Evolutionary conservation across 2,888 invertebrate genomes (phyloP).

Genomic region (Sylvicola cinctus): DNA sequence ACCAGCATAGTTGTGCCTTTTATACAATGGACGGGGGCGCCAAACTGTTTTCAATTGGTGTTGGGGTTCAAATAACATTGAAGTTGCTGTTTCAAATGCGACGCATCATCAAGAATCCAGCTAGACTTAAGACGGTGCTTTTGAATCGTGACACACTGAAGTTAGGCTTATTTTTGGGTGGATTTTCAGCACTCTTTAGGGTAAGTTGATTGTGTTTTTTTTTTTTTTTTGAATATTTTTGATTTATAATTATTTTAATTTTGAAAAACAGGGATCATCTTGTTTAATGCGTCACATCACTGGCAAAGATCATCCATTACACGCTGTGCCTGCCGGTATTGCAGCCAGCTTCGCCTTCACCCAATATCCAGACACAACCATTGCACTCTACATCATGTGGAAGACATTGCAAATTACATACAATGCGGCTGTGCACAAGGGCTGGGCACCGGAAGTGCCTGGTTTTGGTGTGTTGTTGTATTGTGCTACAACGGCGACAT

Average conservation of each 20-base stretch:
- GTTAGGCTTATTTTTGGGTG: conserved; percentile 45
- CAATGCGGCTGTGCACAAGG: conserved; percentile 42
- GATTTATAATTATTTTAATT: conserved; percentile 6
- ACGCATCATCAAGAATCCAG: conserved; percentile 30
- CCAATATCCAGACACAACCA: conserved; percentile 52
- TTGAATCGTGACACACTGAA: conserved; percentile 33
- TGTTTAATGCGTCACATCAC: conserved; percentile 41
- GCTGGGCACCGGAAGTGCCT: conserved; percentile 42
- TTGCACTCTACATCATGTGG: conserved; percentile 67
- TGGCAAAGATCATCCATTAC: conserved; percentile 35
- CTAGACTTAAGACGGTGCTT: conserved; percentile 8
- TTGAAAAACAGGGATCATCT: conserved; percentile 38
- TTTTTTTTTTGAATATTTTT: not conserved
- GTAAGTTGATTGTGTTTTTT: conserved; percentile 24
- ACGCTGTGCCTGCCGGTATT: conserved; percentile 49
- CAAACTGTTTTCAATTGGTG: conserved; percentile 38
- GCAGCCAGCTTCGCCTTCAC: conserved; percentile 48
- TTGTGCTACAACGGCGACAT: conserved; percentile 51
- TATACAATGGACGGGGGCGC: conserved; percentile 31
- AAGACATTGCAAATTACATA: conserved; percentile 53
- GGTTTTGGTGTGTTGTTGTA: conserved; percentile 52
- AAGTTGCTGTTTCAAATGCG: conserved; percentile 35
- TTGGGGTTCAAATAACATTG: conserved; percentile 36
- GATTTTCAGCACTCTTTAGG: conserved; percentile 44
- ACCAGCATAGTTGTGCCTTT: conserved; percentile 37